These are phyloP conservation scores for Brachyptera risi DNA, from an alignment of 2,888 invertebrate genomes.

Conservation along the genomic window DNA sequence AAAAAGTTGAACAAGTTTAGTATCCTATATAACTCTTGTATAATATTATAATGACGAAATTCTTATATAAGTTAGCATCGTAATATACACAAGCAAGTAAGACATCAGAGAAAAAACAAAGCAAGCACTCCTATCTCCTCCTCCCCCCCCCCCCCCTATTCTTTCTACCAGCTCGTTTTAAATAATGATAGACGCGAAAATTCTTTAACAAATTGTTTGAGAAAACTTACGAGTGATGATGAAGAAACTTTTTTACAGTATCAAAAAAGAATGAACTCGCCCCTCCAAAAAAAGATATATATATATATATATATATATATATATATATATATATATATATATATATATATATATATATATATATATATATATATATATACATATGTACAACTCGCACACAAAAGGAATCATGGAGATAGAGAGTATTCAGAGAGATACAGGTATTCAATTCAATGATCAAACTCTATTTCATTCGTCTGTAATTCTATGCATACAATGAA, in stretches of 20 bases:
- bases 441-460: background rate
- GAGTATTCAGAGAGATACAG: background rate
- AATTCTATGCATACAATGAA: too few relatives aligned
- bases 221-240: constrained; percentile 21
- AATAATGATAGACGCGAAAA: constrained; percentile 31
- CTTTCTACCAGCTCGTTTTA: constrained; percentile 29
- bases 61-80: constrained; percentile 42
- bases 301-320: constrained; percentile 13
- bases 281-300: background rate
- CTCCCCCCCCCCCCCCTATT: constrained; percentile 17
- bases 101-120: constrained; percentile 27
- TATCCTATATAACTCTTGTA: constrained; percentile 33
- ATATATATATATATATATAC: constrained; percentile 9
- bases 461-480: too few relatives aligned
- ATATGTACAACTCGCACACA: too few relatives aligned
- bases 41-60: constrained; percentile 43
- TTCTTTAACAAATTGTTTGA: constrained; percentile 31
- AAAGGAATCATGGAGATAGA: constrained; percentile 1
- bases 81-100: constrained; percentile 34
- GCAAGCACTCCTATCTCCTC: constrained; percentile 25
- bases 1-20: constrained; percentile 32
- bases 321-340: constrained; percentile 13
- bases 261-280: constrained; percentile 14
- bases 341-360: constrained; percentile 11
- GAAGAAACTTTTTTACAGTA: constrained; percentile 20